phyloP scores from a whole-genome alignment of 1,140 invertebrate species.

The Temnothorax longispinosus region DNA sequence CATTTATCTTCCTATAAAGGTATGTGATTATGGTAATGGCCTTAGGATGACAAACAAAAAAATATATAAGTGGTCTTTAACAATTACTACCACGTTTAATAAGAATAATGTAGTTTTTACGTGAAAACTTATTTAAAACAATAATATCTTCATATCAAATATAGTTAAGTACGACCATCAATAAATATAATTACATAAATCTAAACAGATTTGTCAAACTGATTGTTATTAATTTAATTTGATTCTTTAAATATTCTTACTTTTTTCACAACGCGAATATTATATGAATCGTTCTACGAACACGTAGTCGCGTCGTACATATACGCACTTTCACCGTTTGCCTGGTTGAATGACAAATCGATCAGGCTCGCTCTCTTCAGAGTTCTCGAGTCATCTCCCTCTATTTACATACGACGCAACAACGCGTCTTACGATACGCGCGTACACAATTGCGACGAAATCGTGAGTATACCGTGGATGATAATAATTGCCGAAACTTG shows the following conservation, averaged over 20 bases:
- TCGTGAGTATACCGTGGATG: conserved; percentile 60
- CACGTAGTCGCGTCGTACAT: background rate
- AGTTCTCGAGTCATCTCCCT: conserved; percentile 4
- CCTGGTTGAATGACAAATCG: background rate
- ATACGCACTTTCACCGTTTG: background rate
- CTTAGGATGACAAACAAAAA: background rate
- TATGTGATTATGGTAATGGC: background rate
- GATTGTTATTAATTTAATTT: background rate
- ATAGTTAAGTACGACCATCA: background rate
- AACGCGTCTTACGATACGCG: conserved; percentile 24
- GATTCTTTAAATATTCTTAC: background rate
- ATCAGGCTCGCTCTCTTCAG: background rate
- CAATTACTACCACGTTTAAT: background rate
- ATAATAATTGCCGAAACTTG: conserved; percentile 75
- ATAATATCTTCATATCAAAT: background rate
- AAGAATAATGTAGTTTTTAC: background rate
- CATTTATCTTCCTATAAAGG: background rate
- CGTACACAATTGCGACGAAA: conserved; percentile 40
- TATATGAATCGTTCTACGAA: background rate
- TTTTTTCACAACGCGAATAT: background rate
- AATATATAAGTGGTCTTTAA: background rate
- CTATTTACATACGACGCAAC: background rate
- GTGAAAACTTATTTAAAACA: background rate
- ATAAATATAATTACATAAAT: background rate
- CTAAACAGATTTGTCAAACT: background rate